A percentile compares a stretch with the other conserved stretches of the same genome.
Evolutionary conservation across 2,113 vertebrate genomes (phyloP).

Genomic region (Leucoraja erinaceus): DNA sequence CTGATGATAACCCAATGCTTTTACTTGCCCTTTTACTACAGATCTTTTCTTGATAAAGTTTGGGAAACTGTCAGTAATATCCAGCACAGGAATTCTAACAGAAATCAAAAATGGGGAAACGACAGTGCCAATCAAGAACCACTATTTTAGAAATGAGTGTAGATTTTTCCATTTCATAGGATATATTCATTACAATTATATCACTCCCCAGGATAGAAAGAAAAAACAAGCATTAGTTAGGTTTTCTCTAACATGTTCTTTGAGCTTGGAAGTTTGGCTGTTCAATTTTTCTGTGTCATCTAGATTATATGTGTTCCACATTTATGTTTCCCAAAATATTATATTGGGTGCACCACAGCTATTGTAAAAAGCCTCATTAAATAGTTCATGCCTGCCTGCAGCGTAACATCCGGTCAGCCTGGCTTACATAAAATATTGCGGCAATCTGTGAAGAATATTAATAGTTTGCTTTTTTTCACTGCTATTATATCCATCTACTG

Average conservation of each 20-base stretch:
- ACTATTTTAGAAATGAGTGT: neutral
- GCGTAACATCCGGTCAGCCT: neutral
- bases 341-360: neutral
- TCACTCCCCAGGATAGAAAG: neutral
- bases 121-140: neutral
- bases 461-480: constrained; percentile 6
- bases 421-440: neutral
- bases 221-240: neutral
- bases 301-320: neutral
- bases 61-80: neutral
- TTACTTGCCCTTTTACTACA: neutral
- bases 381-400: neutral
- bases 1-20: neutral
- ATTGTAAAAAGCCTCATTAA: neutral
- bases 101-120: neutral
- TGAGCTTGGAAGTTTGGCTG: neutral
- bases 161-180: neutral
- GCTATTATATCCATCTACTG: neutral
- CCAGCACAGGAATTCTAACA: neutral
- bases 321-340: neutral
- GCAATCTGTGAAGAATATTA: neutral
- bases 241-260: neutral
- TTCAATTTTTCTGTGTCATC: neutral
- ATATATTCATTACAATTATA: neutral
- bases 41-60: neutral